Conservation (phyloP, 2,888 invertebrate species). For the Empis stercorea region DNA sequence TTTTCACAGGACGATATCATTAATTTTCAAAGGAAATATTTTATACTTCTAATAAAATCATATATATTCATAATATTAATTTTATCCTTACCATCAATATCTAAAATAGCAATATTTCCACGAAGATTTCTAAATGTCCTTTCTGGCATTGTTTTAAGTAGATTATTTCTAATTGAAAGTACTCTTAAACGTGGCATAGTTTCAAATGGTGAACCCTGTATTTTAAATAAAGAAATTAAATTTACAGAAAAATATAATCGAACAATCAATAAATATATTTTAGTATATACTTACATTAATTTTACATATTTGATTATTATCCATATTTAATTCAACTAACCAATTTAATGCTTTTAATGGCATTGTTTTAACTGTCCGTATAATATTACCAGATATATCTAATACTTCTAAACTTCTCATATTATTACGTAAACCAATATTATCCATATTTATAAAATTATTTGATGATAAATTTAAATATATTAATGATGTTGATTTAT, state of each 20-base stretch:
- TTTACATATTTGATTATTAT: constrained; percentile 69
- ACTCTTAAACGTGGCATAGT: constrained; percentile 74
- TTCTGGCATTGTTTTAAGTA: constrained; percentile 59
- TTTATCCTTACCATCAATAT: constrained; percentile 64
- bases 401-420: constrained; percentile 70
- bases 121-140: constrained; percentile 59
- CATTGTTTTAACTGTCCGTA: constrained; percentile 56
- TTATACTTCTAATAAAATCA: no score
- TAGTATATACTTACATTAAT: constrained; percentile 42
- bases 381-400: constrained; percentile 68
- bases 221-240: not conserved
- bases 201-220: constrained; percentile 60
- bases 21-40: no score
- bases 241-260: not conserved
- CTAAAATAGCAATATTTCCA: constrained; percentile 68
- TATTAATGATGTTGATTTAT: constrained; percentile 61
- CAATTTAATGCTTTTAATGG: constrained; percentile 64
- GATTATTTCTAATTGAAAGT: constrained; percentile 63
- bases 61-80: no score
- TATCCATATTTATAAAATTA: constrained; percentile 58
- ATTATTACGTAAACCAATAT: constrained; percentile 53
- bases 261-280: no score
- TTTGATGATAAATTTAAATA: constrained; percentile 76
- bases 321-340: constrained; percentile 74
- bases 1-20: no score